These are phyloP conservation scores for Atethmia centrago DNA, from an alignment of 2,888 invertebrate genomes.

Conservation along the genomic window DNA sequence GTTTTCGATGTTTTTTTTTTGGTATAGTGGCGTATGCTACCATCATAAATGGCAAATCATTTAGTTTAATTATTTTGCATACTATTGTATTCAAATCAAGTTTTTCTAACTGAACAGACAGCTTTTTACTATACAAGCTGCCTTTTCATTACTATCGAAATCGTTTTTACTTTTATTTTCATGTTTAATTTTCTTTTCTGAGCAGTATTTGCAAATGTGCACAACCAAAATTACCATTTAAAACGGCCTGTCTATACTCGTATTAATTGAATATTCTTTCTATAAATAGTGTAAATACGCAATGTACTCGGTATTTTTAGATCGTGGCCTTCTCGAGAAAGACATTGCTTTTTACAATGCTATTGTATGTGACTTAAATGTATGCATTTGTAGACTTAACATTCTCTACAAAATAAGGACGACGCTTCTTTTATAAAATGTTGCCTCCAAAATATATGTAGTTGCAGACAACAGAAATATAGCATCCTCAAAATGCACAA, in stretches of 20 bases:
- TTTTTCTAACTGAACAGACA: too few relatives aligned
- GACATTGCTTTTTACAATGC: constrained; percentile 48
- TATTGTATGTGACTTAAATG: constrained; percentile 41
- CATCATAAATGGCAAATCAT: too few relatives aligned
- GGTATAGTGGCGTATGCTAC: too few relatives aligned
- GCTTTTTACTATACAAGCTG: not conserved
- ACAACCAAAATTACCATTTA: constrained; percentile 15
- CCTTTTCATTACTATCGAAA: constrained; percentile 19
- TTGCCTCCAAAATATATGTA: constrained; percentile 1
- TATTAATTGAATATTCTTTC: constrained; percentile 42
- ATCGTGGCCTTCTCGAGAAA: constrained; percentile 43
- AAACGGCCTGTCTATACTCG: constrained; percentile 31
- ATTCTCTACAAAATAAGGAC: not conserved
- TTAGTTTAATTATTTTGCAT: too few relatives aligned
- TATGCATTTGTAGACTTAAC: constrained; percentile 33
- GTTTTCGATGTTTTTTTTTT: too few relatives aligned
- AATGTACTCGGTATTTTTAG: constrained; percentile 52
- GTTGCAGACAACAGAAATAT: constrained; percentile 17
- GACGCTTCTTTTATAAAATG: not conserved
- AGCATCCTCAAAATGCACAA: not conserved
- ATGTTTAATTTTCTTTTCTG: constrained; percentile 27
- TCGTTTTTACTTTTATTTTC: constrained; percentile 30
- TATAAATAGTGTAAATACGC: constrained; percentile 49
- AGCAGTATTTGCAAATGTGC: constrained; percentile 20
- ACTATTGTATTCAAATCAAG: too few relatives aligned